Evolutionary conservation across 2,113 vertebrate genomes (phyloP).

Genomic region (Mastomys natalensis): DNA sequence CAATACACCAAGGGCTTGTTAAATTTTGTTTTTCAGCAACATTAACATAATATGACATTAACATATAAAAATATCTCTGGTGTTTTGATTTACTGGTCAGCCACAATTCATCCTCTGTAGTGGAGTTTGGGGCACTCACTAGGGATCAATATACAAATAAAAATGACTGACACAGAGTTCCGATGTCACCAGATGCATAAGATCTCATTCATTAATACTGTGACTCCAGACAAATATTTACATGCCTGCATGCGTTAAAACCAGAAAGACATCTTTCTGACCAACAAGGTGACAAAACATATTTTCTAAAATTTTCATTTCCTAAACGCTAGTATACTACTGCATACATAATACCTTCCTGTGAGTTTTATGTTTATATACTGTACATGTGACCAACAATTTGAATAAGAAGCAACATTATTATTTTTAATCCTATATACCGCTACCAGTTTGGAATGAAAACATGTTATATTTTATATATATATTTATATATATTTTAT

Average conservation of each 20-base stretch:
- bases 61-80: slow-evolving; percentile 93
- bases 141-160: slow-evolving; percentile 90
- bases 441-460: slow-evolving; percentile 88
- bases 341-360: slow-evolving; percentile 99
- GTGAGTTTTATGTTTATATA: slow-evolving; percentile 96
- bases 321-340: slow-evolving; percentile 97
- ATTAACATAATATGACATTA: slow-evolving; percentile 91
- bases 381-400: slow-evolving; percentile 96
- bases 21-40: slow-evolving; percentile 87
- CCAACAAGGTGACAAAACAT: slow-evolving; percentile 98
- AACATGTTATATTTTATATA: slow-evolving; percentile 84
- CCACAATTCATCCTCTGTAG: slow-evolving; percentile 88
- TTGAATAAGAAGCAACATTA: slow-evolving; percentile 87
- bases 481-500: slow-evolving; percentile 77
- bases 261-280: slow-evolving; percentile 98
- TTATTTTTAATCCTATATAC: slow-evolving; percentile 86
- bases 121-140: slow-evolving; percentile 86
- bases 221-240: slow-evolving; percentile 99
- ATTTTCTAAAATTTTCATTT: slow-evolving; percentile 92
- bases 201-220: slow-evolving; percentile 99
- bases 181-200: slow-evolving; percentile 94
- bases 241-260: slow-evolving; percentile 99
- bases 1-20: slow-evolving; percentile 90
- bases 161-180: slow-evolving; percentile 87
- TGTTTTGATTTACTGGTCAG: slow-evolving; percentile 87